phyloP scores from a whole-genome alignment of 1,140 invertebrate species.

The Homarus americanus region DNA sequence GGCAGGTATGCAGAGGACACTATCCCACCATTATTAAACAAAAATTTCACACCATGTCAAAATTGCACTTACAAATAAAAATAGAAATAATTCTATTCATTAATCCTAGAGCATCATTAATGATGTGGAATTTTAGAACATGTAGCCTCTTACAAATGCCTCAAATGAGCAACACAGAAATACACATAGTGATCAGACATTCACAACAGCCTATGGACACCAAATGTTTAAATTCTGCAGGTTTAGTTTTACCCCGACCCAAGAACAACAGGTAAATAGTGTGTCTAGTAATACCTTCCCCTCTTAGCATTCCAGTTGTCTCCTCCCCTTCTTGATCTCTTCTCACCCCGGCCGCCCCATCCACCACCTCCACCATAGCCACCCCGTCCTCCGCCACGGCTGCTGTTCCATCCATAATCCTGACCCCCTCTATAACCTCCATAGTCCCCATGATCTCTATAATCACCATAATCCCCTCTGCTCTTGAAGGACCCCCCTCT shows the following conservation, averaged over 20 bases:
- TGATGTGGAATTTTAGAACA: conserved; percentile 4
- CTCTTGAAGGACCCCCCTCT: background rate
- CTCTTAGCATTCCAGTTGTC: conserved; percentile 47
- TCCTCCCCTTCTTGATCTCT: conserved; percentile 21
- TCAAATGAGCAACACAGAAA: background rate
- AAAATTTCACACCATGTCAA: background rate
- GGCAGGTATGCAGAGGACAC: background rate
- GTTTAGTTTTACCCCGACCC: background rate
- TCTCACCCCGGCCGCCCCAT: conserved; percentile 22
- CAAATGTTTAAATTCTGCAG: background rate
- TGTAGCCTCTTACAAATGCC: background rate
- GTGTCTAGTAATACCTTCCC: background rate
- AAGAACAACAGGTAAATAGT: background rate
- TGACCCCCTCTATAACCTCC: conserved; percentile 31
- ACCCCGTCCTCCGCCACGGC: conserved; percentile 6
- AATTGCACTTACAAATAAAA: conserved; percentile 1
- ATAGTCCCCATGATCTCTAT: conserved; percentile 14
- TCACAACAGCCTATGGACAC: background rate
- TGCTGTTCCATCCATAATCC: conserved; percentile 7
- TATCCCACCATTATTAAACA: background rate
- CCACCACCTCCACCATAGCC: conserved; percentile 1
- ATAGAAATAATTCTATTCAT: background rate
- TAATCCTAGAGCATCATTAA: background rate
- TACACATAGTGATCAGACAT: background rate
- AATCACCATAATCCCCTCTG: conserved; percentile 14